Percentiles rank a stretch among this genome's conserved stretches.
phyloP scores from a whole-genome alignment of 2,113 vertebrate genomes.

The Actinemys pallida region DNA sequence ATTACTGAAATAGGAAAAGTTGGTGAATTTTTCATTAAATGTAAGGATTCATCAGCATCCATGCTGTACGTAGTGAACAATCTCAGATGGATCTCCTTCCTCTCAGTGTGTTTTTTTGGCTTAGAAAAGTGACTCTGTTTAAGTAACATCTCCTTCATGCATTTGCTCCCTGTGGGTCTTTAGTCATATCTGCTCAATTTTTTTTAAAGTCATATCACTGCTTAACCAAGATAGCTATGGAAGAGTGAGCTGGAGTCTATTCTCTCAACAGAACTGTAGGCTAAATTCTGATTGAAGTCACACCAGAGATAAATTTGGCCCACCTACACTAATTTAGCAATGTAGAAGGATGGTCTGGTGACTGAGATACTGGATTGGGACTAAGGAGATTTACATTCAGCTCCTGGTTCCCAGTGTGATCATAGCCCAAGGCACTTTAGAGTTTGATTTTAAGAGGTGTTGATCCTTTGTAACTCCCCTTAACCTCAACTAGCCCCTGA shows the following conservation, averaged over 20 bases:
- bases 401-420: not conserved
- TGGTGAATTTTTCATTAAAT: not conserved
- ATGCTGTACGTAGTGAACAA: not conserved
- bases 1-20: not conserved
- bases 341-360: not conserved
- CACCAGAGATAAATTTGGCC: not conserved
- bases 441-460: not conserved
- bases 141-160: not conserved
- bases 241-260: not conserved
- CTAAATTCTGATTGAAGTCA: not conserved
- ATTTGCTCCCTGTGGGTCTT: not conserved
- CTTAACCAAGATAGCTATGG: rapidly evolving
- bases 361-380: not conserved
- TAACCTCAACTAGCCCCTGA: not conserved
- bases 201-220: not conserved
- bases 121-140: not conserved
- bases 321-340: not conserved
- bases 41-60: not conserved
- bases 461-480: not conserved
- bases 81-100: not conserved
- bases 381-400: not conserved
- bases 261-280: not conserved
- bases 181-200: not conserved
- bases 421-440: not conserved
- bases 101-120: not conserved